Evolutionary conservation across 2,888 invertebrate species (phyloP), one percentile per base, ranked within the genome.

Genomic region (Antheraea assamensis): DNA sequence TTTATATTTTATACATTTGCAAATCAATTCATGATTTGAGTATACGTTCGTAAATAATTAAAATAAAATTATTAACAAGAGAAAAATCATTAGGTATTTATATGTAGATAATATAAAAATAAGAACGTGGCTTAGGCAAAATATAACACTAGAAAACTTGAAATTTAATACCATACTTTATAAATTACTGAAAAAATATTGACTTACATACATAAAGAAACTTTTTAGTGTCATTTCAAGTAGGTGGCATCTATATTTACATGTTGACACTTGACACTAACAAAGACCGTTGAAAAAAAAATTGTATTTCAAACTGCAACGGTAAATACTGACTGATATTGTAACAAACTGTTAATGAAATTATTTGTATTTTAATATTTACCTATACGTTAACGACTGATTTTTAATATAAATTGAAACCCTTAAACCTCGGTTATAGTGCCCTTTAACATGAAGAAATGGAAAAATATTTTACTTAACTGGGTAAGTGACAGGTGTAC

Each of bases 401-500:
- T 1, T 35, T 68, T 35, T 35, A 68, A 66, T n/a, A 19, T 10
- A 13, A 68, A 68, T n/a, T 15, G 61, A 64, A 64, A 64, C 30
- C 13, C 17, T 64, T 17, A 30, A 15, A 7, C 30, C 61, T 17
- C 15, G 17, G 17, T 64, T 5, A 76, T 72, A 78, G 72, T 73
- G 75, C 70, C 74, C 74, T 55, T 21, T n/a, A 89, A 77, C 81
- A 92, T 93, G 93, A 84, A 85, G 72, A 92, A 91, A 85, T 95
- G 94, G 94, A 93, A 92, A 85, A 81, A 72, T 76, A 93, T 95
- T 79, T 85, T 94, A 75, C 85, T 81, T 75, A 93, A 93, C 81
- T 94, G 94, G 94, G 94, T 94, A 87, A 87, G 89, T 78, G 71
- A 58, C 74, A 74, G 74, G 71, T 64, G 71, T 72, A 64, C 71